A percentile compares a stretch with the other conserved stretches of the same genome.
Conservation (phyloP, 1,140 invertebrate genomes). For the Pseudomyrmex concolor region DNA sequence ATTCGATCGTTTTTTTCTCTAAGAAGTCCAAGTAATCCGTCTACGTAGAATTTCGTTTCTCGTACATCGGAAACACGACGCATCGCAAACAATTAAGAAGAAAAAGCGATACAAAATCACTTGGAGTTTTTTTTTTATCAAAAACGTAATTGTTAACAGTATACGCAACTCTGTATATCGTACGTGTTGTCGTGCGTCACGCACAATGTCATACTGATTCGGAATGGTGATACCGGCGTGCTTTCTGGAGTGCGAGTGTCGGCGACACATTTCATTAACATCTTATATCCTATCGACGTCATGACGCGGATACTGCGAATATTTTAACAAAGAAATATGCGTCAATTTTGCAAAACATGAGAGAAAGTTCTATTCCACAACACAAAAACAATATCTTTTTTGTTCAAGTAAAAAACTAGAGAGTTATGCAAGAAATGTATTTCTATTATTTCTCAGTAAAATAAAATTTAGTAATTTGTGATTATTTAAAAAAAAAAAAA, state of each 20-base stretch:
- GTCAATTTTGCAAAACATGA: neutral
- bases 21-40: neutral
- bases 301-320: conserved; percentile 52
- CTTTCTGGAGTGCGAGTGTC: conserved; percentile 11
- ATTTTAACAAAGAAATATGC: conserved; percentile 32
- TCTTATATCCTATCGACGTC: conserved; percentile 61
- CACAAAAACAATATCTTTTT: no score
- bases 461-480: no score
- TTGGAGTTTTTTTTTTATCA: neutral
- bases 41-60: neutral
- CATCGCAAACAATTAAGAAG: neutral
- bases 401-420: no score
- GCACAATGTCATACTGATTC: conserved; percentile 41
- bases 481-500: no score
- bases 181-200: neutral
- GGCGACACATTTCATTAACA: conserved; percentile 58
- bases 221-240: conserved; percentile 35
- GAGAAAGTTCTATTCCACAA: conserved; percentile 10
- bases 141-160: conserved; percentile 8
- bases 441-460: no score
- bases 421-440: no score
- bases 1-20: neutral
- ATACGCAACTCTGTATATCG: neutral
- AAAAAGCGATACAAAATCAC: neutral
- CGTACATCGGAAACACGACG: neutral